phyloP scores from a whole-genome alignment of 35 echinoderm and acorn worm species.

The Heliocidaris tuberculata region DNA sequence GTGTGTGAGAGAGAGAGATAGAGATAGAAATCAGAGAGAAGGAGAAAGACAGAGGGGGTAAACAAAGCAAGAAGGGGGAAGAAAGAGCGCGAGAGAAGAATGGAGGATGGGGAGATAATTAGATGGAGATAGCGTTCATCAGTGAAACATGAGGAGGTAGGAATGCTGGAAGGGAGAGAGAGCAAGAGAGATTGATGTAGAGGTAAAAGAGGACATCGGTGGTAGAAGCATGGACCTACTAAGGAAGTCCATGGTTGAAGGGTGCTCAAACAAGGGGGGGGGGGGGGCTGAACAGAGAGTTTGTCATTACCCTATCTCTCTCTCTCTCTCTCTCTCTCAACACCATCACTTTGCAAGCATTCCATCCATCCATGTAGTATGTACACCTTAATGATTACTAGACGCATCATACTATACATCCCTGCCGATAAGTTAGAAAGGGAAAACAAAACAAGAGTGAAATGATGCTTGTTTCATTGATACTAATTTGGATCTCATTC shows the following conservation, averaged over 20 bases:
- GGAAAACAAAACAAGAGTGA: background rate
- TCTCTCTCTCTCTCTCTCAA: background rate
- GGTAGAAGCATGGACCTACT: background rate
- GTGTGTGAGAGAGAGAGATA: background rate
- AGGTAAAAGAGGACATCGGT: background rate
- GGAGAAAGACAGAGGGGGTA: background rate
- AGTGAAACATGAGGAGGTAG: no score
- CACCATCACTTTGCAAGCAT: background rate
- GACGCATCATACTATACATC: background rate
- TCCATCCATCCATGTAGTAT: background rate
- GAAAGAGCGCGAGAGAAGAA: no score
- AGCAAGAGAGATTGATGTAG: no score
- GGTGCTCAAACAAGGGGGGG: no score
- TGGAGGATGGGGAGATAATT: no score
- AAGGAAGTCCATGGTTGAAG: no score
- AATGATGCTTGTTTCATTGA: background rate
- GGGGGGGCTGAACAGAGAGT: no score
- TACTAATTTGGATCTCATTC: background rate
- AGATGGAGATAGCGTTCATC: no score
- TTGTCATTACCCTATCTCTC: background rate
- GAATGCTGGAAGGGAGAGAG: no score
- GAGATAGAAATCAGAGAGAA: background rate
- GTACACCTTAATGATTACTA: background rate
- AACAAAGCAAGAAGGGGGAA: no score
- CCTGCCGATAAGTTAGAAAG: background rate